Evolutionary conservation across 1,140 invertebrate species (phyloP).

Genomic region (Arctopsyche grandis): DNA sequence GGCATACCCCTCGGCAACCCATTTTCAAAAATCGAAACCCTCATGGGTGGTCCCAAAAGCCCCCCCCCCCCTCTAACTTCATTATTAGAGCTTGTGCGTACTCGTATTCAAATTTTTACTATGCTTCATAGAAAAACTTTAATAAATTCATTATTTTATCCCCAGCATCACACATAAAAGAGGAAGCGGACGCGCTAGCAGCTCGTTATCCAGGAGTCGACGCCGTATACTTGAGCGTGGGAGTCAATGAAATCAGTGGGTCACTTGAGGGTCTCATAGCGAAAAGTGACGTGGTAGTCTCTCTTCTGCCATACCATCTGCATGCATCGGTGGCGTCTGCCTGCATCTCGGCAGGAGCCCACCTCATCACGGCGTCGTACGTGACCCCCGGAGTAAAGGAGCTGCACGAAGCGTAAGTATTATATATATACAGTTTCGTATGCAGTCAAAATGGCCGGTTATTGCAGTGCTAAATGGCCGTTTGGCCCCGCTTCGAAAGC

Average conservation of each 20-base stretch:
- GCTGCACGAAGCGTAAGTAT: constrained; percentile 79
- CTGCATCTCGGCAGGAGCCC: constrained; percentile 86
- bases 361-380: constrained; percentile 98
- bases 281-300: constrained; percentile 71
- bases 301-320: constrained; percentile 90
- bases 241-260: constrained; percentile 76
- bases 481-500: no score
- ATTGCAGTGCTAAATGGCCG: not conserved
- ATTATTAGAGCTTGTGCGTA: no score
- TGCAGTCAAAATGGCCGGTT: not conserved
- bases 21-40: no score
- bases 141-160: constrained; percentile 12
- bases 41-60: no score
- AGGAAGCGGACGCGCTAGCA: constrained; percentile 87
- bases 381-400: constrained; percentile 84
- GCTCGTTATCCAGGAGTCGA: constrained; percentile 81
- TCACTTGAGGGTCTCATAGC: constrained; percentile 65
- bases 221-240: constrained; percentile 84
- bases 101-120: not conserved
- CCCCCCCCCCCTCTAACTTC: no score
- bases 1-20: no score
- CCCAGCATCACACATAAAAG: constrained; percentile 84
- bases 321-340: constrained; percentile 87
- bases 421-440: constrained; percentile 5
- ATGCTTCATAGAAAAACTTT: not conserved